phyloP scores from a whole-genome alignment of 2,888 invertebrate species.

The Dryadula phaetusa region DNA sequence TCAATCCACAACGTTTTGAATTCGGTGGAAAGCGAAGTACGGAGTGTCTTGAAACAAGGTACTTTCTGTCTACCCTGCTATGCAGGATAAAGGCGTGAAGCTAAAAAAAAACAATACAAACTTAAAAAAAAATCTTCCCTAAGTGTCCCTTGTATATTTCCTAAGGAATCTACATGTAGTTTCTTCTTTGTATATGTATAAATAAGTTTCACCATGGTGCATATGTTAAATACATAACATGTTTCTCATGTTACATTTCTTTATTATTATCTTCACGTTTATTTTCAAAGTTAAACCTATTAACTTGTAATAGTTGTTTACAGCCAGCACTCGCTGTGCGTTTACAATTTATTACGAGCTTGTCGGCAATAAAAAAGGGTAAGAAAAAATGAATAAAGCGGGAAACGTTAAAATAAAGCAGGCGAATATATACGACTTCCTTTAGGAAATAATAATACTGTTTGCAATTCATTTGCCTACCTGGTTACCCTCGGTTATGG shows the following conservation, averaged over 20 bases:
- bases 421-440: conserved; percentile 84
- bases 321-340: conserved; percentile 75
- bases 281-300: conserved; percentile 52
- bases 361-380: conserved; percentile 82
- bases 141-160: no score
- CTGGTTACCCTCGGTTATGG: conserved; percentile 78
- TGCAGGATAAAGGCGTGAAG: no score
- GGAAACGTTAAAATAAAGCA: conserved; percentile 82
- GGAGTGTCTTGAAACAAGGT: no score
- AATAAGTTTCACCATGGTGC: neutral
- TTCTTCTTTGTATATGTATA: no score
- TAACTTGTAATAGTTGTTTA: conserved; percentile 83
- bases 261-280: conserved; percentile 16
- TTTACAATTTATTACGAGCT: conserved; percentile 82
- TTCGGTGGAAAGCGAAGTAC: no score
- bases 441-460: conserved; percentile 85
- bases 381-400: conserved; percentile 79
- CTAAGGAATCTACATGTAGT: no score
- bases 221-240: conserved; percentile 9
- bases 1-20: no score
- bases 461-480: conserved; percentile 85
- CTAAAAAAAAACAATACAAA: no score
- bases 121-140: no score
- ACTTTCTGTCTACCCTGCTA: no score
- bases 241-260: neutral